A percentile compares a stretch with the other conserved stretches of the same genome.
These are phyloP conservation scores for Cryptotermes secundus DNA, from an alignment of 1,140 invertebrate genomes.

Conservation along the genomic window DNA sequence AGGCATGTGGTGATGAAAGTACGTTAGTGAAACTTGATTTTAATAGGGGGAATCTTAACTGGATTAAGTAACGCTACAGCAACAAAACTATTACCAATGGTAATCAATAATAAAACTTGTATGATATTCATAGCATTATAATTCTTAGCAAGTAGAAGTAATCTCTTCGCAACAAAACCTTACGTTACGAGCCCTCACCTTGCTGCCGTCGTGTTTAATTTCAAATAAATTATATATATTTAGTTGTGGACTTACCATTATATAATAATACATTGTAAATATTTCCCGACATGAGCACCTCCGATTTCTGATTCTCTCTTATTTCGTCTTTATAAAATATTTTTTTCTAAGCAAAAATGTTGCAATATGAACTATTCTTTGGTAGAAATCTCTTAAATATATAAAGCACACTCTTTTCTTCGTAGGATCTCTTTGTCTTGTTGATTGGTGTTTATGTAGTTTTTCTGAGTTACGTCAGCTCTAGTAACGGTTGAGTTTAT, in stretches of 20 bases:
- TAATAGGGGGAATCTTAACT: too few relatives aligned
- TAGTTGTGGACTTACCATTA: not conserved
- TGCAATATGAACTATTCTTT: not conserved
- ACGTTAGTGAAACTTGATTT: too few relatives aligned
- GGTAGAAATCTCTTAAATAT: not conserved
- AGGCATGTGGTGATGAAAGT: too few relatives aligned
- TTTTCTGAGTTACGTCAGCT: not conserved
- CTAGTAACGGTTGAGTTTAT: not conserved
- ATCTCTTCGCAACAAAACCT: too few relatives aligned
- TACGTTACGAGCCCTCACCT: too few relatives aligned
- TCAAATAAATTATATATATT: too few relatives aligned
- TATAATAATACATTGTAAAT: slow-evolving; percentile 3
- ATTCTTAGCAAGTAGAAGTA: too few relatives aligned
- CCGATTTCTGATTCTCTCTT: not conserved
- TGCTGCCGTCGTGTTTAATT: too few relatives aligned
- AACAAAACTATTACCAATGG: too few relatives aligned
- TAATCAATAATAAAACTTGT: too few relatives aligned
- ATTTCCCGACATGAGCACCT: not conserved
- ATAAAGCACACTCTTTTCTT: not conserved
- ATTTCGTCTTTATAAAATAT: not conserved
- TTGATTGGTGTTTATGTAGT: not conserved
- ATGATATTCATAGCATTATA: too few relatives aligned
- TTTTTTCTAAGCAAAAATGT: not conserved
- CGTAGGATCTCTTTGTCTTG: not conserved
- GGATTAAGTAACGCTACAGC: too few relatives aligned